Evolutionary conservation across 2,113 vertebrate species (phyloP).

Genomic region (Bungarus multicinctus): DNA sequence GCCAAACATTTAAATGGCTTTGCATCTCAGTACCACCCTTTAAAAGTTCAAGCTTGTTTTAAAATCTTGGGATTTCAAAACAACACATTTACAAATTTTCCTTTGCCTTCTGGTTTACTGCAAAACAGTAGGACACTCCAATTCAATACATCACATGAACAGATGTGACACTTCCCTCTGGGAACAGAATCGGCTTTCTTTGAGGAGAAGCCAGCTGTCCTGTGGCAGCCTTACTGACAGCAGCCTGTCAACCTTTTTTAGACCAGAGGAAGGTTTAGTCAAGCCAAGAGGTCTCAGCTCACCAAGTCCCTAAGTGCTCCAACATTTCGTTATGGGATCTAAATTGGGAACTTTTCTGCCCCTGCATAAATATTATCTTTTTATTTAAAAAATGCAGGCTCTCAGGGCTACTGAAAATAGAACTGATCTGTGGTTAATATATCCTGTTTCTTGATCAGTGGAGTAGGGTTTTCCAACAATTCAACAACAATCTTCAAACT

Average conservation of each 20-base stretch:
- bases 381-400: not conserved
- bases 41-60: not conserved
- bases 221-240: not conserved
- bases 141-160: slow-evolving; percentile 10
- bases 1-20: not conserved
- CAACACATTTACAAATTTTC: not conserved
- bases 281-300: slow-evolving; percentile 3
- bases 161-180: slow-evolving; percentile 23
- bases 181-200: not conserved
- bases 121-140: not conserved
- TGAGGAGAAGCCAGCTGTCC: slow-evolving; percentile 4
- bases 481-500: not conserved
- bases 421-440: not conserved
- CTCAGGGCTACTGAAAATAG: not conserved
- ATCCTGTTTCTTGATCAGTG: not conserved
- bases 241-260: not conserved
- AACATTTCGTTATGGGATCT: not conserved
- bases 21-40: not conserved
- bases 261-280: not conserved
- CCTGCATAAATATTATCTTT: not conserved
- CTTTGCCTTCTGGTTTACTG: slow-evolving; percentile 12
- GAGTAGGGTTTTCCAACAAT: not conserved
- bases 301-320: not conserved
- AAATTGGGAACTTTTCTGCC: not conserved
- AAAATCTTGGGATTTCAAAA: not conserved